Evolutionary conservation across 2,113 vertebrate genomes (phyloP), one percentile per base, ranked within the genome.

Genomic region (Forbesichthys agassizii): DNA sequence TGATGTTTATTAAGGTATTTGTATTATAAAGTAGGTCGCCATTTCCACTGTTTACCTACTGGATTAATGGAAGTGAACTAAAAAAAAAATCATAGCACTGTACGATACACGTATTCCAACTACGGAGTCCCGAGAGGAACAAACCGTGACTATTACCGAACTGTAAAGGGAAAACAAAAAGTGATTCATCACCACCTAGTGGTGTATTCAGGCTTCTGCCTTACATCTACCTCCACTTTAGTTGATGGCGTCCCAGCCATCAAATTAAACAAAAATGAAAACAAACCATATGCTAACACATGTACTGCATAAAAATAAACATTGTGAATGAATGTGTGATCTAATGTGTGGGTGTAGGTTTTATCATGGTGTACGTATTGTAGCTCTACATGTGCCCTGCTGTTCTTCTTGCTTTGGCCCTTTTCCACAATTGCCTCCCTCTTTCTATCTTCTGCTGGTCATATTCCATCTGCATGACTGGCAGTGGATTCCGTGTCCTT

Each of bases 371-470:
- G 18, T 57, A 9, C 1, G 55, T 18, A 18, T 57, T 18, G 18
- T 57, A 33, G 57, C 14, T 11, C 33, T 59, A 61, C 36, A 42
- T 61, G 47, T 46, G 59, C 59, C 36, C 59, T 46, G 36, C n/a
- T 61, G 59, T 13, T 61, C 59, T 20, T 61, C 33, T 61, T 61
- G 4, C 59, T 47, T 61, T 61, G 59, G 59, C 59, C 59, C 4
- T 61, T 47, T 61, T 13, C 59, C 59, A 61, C 36, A 61, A 61
- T 36, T 46, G 13, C 59, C 59, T 46, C 14, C 33, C 36, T 36
- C 33, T 61, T 61, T 46, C 59, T 61, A 27, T 59, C 57, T 36
- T 59, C 33, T 13, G 10, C 57, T 33, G 57, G 20, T 33, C 57
- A 7, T 59, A 33, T 14, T 61, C 59, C 11, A n/a, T 46, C 14